These are phyloP conservation scores for Eupithecia abbreviata DNA, from an alignment of 2,888 invertebrate genomes.

Conservation along the genomic window DNA sequence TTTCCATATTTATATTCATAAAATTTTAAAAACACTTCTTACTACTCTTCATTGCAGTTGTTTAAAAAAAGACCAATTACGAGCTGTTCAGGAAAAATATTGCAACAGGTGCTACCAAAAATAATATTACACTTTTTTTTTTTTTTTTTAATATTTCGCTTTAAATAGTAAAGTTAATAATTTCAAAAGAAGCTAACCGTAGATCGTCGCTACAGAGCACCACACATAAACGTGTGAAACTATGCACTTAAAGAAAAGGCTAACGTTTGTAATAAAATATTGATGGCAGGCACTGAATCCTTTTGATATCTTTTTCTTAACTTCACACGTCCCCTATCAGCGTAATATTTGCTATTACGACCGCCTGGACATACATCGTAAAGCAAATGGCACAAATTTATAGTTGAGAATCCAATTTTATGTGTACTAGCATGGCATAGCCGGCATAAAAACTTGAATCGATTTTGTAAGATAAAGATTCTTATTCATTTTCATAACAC, in stretches of 20 bases:
- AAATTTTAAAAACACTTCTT: no score
- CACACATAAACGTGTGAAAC: slow-evolving; percentile 1
- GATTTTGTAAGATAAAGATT: slow-evolving; percentile 20
- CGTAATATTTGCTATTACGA: slow-evolving; percentile 31
- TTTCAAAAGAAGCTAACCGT: no score
- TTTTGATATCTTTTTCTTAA: slow-evolving; percentile 16
- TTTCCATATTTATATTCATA: no score
- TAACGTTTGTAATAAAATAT: slow-evolving; percentile 15
- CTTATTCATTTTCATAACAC: not conserved
- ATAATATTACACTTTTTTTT: no score
- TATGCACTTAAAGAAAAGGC: slow-evolving; percentile 12
- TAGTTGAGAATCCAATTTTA: slow-evolving; percentile 33
- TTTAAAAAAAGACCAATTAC: no score
- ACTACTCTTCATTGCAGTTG: no score
- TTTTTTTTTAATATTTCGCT: not conserved
- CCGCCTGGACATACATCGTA: slow-evolving; percentile 32
- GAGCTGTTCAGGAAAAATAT: no score
- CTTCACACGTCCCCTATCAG: slow-evolving; percentile 27
- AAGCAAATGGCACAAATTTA: slow-evolving; percentile 29
- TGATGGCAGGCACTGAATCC: slow-evolving; percentile 16
- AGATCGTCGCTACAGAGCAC: not conserved
- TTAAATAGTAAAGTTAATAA: not conserved
- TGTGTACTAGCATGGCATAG: slow-evolving; percentile 27
- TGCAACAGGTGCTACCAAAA: no score
- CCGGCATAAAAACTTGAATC: slow-evolving; percentile 29